Conservation (phyloP, 2,797 vertebrate genomes). For the Coendou prehensilis region DNA sequence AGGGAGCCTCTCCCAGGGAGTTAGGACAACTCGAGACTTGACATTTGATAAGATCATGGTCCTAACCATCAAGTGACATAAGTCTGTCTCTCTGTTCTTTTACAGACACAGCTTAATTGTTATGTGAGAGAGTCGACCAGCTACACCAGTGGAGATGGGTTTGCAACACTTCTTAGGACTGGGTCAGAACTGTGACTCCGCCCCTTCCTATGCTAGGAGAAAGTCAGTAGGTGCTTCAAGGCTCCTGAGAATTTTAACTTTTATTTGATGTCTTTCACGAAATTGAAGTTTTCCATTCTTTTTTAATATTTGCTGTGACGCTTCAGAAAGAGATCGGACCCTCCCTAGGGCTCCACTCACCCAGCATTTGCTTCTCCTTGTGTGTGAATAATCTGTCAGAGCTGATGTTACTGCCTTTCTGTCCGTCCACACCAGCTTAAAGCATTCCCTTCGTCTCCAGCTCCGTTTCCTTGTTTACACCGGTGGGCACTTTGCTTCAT, state of each 20-base stretch:
- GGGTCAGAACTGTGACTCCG: neutral
- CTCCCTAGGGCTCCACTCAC: neutral
- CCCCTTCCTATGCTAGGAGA: neutral
- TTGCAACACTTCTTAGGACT: neutral
- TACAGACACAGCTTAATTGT: neutral
- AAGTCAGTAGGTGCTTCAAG: neutral
- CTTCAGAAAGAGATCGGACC: neutral
- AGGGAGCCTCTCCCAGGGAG: neutral
- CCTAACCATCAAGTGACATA: neutral
- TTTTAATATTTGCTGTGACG: neutral
- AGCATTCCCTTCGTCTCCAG: neutral
- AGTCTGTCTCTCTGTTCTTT: neutral
- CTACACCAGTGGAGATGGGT: neutral
- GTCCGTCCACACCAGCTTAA: neutral
- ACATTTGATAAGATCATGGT: neutral
- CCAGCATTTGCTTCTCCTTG: neutral
- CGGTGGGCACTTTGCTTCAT: constrained; percentile 46
- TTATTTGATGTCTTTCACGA: constrained; percentile 22
- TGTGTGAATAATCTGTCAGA: neutral
- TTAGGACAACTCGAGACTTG: constrained; percentile 5
- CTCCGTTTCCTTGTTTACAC: constrained; percentile 43
- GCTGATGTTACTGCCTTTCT: neutral
- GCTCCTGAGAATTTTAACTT: constrained; percentile 50
- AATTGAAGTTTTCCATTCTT: constrained; percentile 1
- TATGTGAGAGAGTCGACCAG: neutral